A percentile compares a stretch with the other conserved stretches of the same genome.
Conservation (phyloP, 2,797 vertebrate genomes). For the Cichlasoma orientale region DNA sequence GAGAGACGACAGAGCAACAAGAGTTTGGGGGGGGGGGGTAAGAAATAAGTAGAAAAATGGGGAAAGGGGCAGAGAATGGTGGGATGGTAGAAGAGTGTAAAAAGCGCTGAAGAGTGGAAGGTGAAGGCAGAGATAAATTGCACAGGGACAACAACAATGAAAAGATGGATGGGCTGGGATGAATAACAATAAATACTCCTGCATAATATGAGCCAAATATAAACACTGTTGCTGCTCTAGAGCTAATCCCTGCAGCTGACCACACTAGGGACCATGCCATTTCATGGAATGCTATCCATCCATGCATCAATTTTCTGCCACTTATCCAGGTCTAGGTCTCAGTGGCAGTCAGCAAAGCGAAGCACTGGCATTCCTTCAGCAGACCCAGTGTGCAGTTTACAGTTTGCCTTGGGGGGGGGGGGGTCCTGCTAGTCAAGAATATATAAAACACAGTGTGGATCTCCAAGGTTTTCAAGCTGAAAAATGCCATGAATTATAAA, state of each 20-base stretch:
- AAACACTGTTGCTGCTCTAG: slow-evolving; percentile 22
- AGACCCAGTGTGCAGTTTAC: slow-evolving; percentile 16
- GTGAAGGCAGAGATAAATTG: background rate
- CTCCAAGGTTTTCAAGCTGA: background rate
- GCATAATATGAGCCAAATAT: slow-evolving; percentile 27
- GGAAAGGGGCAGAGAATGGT: background rate
- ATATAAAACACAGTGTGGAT: background rate
- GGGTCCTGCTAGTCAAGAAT: slow-evolving; percentile 10
- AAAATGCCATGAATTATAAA: background rate
- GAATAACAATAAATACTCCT: slow-evolving; percentile 15
- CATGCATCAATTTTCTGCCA: background rate
- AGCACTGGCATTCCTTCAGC: slow-evolving; percentile 1
- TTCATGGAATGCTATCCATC: background rate
- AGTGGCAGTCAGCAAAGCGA: background rate
- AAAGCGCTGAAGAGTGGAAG: slow-evolving; percentile 15
- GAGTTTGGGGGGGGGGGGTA: background rate
- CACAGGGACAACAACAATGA: slow-evolving; percentile 20
- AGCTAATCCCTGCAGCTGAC: slow-evolving; percentile 12
- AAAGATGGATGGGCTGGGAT: slow-evolving; percentile 53
- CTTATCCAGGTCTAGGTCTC: slow-evolving; percentile 8
- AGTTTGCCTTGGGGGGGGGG: background rate
- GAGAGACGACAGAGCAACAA: background rate
- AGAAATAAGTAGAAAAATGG: background rate
- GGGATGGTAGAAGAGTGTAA: slow-evolving; percentile 7
- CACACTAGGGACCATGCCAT: background rate